These are phyloP conservation scores for Glyphotaelius pellucidus DNA, from an alignment of 2,888 invertebrate genomes.

Conservation along the genomic window DNA sequence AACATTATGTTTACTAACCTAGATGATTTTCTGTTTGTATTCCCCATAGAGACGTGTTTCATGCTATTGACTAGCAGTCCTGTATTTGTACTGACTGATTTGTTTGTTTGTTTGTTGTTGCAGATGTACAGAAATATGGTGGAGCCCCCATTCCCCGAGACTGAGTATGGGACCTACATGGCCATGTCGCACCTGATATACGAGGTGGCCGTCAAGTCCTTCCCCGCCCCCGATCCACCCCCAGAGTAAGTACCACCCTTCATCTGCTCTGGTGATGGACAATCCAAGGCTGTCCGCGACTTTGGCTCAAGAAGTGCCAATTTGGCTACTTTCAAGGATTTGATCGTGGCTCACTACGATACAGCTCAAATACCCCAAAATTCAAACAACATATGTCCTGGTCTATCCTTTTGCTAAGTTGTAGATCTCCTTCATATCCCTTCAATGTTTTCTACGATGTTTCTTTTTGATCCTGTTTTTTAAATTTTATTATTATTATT, in stretches of 20 bases:
- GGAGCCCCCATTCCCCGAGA: conserved; percentile 81
- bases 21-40: neutral
- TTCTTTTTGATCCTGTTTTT: too few species aligned
- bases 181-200: conserved; percentile 86
- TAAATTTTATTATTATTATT: too few species aligned
- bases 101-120: conserved; percentile 54
- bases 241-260: conserved; percentile 72
- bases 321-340: too few species aligned
- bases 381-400: too few species aligned
- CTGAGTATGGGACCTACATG: conserved; percentile 86
- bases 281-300: too few species aligned
- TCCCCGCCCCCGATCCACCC: conserved; percentile 81
- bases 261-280: too few species aligned
- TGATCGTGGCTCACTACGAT: too few species aligned
- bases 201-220: conserved; percentile 87
- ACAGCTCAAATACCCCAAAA: too few species aligned
- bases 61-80: neutral
- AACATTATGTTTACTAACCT: neutral
- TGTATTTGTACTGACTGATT: neutral
- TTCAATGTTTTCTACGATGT: too few species aligned
- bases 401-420: too few species aligned
- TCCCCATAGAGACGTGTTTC: neutral
- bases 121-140: conserved; percentile 86
- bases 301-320: too few species aligned
- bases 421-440: too few species aligned